A percentile compares a stretch with the other conserved stretches of the same genome.
Evolutionary conservation across 2,888 invertebrate species (phyloP).

Genomic region (Drosophila cyrtoloma): DNA sequence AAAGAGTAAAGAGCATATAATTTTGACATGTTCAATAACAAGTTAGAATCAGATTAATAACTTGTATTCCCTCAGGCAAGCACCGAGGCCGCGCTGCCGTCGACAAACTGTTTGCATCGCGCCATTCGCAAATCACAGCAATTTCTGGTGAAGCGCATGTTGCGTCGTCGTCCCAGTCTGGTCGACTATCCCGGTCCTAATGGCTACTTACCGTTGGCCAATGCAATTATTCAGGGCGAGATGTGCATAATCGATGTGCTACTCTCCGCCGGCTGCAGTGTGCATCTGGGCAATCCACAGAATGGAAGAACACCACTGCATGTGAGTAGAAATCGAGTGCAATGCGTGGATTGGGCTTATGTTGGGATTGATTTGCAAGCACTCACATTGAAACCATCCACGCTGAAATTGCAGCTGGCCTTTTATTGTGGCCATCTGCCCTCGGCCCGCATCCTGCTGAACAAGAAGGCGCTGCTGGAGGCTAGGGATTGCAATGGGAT

Average conservation of each 20-base stretch:
- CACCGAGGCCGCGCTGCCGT: constrained; percentile 79
- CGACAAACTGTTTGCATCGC: constrained; percentile 80
- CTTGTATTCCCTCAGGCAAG: constrained; percentile 62
- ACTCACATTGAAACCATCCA: background rate
- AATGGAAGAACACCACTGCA: constrained; percentile 83
- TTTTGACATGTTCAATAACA: background rate
- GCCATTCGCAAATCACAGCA: constrained; percentile 84
- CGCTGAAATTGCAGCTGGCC: constrained; percentile 71
- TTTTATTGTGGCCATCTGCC: constrained; percentile 84
- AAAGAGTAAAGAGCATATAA: background rate
- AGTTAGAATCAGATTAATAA: background rate
- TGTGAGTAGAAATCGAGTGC: constrained; percentile 60
- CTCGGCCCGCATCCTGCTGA: constrained; percentile 83
- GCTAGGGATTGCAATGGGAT: constrained; percentile 82
- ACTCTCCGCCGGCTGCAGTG: constrained; percentile 81
- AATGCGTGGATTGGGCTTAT: background rate
- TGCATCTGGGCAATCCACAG: constrained; percentile 81
- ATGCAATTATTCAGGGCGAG: constrained; percentile 83
- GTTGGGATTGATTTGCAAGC: background rate
- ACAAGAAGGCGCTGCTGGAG: constrained; percentile 83
- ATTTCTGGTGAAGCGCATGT: constrained; percentile 83
- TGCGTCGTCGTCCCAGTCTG: constrained; percentile 80
- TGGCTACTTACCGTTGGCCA: constrained; percentile 83
- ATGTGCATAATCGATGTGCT: constrained; percentile 83
- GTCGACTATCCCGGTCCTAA: constrained; percentile 83